Base-by-base conservation (phyloP, 2,113 vertebrate species). In the Himantopus leucocephalus region DNA sequence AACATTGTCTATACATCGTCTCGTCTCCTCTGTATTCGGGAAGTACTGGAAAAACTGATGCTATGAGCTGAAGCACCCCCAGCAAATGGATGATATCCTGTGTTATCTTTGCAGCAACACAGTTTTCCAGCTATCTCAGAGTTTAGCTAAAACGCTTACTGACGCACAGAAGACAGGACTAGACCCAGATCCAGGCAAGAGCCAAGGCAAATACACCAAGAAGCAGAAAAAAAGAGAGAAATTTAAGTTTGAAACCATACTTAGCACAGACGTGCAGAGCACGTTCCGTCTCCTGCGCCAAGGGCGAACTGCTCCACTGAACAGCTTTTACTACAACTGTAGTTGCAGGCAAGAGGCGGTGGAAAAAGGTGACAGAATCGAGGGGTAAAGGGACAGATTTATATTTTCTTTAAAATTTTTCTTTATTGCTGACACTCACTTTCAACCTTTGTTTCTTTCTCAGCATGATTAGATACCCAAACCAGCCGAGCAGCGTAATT, bases 401-500 rank as follows among this genome's bases (percentile, higher is more conserved):
- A 6, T 5, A 35, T 89, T 78, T 70, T 63, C 5, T 37, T 45
- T 29, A 64, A 90, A 43, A 5, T 24, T 37, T 78, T 67, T 84
- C 67, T 71, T 88, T 72, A 30, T 72, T 86, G 43, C 58, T 7
- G 23, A 62, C 43, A 24, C 20, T 66, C 27, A 53, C 48, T 92
- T 85, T 67, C 70, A 85, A 55, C 45, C 66, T 91, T 74, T 63
- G 23, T 81, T 92, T 73, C 77, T 77, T 94, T 89, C 75, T 43
- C 7, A 1, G 77, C 74, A 53, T 5, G 1, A 43, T 91, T 59
- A 55, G 76, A 60, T 48, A 91, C 5, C 77, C 62, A 76, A 91
- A 91, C 34, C 77, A 91, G 93, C 87, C 81, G 91, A 94, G 84
- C 6, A 82, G 74, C 74, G 58, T 82, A 92, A 94, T 85, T 96